Percentiles rank a stretch among this genome's conserved stretches.
These are phyloP conservation scores for Pterobdella sp. DNA, from an alignment of 2,888 invertebrate species.

Conservation along the genomic window DNA sequence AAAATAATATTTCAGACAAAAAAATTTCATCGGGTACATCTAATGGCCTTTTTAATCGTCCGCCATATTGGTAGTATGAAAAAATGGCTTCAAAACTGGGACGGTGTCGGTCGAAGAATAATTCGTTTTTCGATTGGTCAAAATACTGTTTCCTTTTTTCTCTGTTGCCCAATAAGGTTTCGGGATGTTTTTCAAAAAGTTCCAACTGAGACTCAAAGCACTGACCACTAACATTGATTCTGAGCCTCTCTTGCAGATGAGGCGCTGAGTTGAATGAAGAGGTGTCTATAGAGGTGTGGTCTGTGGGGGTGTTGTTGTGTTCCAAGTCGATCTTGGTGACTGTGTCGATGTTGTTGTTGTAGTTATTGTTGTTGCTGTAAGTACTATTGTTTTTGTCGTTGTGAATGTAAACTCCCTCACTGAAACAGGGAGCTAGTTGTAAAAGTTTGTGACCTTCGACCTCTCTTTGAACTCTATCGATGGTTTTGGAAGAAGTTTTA, in stretches of 20 bases:
- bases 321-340: background rate
- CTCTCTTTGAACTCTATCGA: background rate
- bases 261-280: background rate
- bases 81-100: conserved; percentile 51
- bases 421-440: background rate
- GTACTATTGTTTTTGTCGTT: background rate
- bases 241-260: background rate
- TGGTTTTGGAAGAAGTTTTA: background rate
- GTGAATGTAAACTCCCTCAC: no score
- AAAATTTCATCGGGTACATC: conserved; percentile 50
- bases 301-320: background rate
- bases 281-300: no score
- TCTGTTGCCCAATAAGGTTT: background rate
- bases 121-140: conserved; percentile 43
- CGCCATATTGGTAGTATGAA: conserved; percentile 50
- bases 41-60: conserved; percentile 46
- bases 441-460: background rate
- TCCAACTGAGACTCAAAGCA: background rate
- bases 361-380: background rate
- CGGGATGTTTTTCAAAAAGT: background rate
- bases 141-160: background rate
- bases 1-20: conserved; percentile 48
- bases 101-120: conserved; percentile 50
- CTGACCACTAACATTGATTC: background rate
- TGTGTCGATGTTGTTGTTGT: background rate